These are phyloP conservation scores for Chrysogorgia sp. DNA, from an alignment of 92 coral and sea anemone species.

Conservation along the genomic window DNA sequence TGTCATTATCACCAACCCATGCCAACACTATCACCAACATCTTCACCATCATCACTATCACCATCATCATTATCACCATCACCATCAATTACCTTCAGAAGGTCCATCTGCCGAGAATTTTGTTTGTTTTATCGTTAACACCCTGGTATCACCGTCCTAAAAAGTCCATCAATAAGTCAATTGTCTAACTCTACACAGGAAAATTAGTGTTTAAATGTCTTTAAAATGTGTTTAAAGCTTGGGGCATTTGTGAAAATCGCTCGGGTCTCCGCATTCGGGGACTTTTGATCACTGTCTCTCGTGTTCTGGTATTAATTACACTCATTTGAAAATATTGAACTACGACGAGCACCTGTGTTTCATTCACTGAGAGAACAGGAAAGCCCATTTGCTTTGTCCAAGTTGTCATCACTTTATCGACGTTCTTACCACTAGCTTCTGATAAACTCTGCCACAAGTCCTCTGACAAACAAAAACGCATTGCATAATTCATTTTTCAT, in stretches of 20 bases:
- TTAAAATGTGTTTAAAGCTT: no score
- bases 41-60: neutral
- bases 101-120: constrained; percentile 93
- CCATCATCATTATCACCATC: neutral
- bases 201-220: no score
- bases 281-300: neutral
- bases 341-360: constrained; percentile 70
- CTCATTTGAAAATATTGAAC: neutral
- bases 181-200: no score
- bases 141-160: constrained; percentile 79
- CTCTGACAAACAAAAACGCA: constrained; percentile 53
- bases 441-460: constrained; percentile 87
- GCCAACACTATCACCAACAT: no score
- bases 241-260: no score
- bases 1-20: no score
- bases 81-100: constrained; percentile 63
- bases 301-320: neutral
- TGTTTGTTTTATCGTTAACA: constrained; percentile 73
- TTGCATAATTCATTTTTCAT: no score
- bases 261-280: no score
- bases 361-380: constrained; percentile 85
- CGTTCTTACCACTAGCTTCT: constrained; percentile 85
- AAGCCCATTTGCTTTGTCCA: constrained; percentile 99
- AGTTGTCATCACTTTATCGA: constrained; percentile 83
- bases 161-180: neutral